These are phyloP conservation scores for Porites lobata DNA, from an alignment of 92 coral and sea anemone species.

Conservation along the genomic window DNA sequence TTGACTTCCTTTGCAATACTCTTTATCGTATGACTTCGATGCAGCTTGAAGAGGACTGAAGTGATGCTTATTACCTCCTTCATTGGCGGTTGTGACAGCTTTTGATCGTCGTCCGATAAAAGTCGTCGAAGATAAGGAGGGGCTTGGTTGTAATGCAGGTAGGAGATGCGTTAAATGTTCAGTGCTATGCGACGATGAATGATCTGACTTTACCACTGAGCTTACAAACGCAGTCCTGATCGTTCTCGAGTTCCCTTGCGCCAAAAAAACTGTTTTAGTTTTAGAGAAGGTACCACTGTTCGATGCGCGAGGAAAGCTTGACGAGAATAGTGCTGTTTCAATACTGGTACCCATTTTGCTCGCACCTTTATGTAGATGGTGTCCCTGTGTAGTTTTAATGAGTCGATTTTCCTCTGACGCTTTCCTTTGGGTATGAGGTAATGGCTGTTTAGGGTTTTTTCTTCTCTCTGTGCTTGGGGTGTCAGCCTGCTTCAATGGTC, in stretches of 20 bases:
- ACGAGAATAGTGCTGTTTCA: not conserved
- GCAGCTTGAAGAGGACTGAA: not conserved
- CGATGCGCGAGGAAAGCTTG: not conserved
- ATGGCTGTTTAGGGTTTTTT: not conserved
- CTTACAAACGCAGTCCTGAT: not conserved
- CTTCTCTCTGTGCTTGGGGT: not conserved
- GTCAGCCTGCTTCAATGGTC: not conserved
- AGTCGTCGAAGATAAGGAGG: not conserved
- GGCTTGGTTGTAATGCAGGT: not conserved
- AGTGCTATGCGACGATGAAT: not conserved
- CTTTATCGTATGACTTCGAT: not conserved
- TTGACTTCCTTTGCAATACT: conserved; percentile 1
- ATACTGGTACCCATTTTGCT: not conserved
- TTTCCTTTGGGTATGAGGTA: not conserved
- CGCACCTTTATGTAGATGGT: not conserved
- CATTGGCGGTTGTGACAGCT: not conserved
- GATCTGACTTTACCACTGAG: not conserved
- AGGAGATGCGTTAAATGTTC: not conserved
- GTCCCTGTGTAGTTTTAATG: not conserved
- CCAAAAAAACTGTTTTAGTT: not conserved
- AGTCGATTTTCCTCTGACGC: not conserved
- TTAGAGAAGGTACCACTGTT: not conserved
- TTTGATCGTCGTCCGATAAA: not conserved
- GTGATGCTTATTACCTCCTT: not conserved
- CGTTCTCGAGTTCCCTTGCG: not conserved